Evolutionary conservation across 1,140 invertebrate species (phyloP), one percentile per base, ranked within the genome.

Genomic region (Drosophila fuyamai): DNA sequence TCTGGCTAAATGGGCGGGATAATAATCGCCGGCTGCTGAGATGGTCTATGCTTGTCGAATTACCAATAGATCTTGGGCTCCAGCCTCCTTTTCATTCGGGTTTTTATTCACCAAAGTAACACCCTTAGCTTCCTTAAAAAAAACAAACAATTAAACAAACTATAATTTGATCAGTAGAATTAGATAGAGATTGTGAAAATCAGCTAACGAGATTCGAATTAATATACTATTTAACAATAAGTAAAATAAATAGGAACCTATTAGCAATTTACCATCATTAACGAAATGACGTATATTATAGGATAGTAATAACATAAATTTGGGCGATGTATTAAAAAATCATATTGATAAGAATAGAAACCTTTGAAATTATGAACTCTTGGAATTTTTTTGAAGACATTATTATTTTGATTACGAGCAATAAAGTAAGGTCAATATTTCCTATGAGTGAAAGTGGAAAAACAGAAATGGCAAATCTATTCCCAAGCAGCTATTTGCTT

Each of bases 1-100:
- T 59, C 43, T 50, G 62, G 70, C 70, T 61, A 62, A 74, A 73
- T 62, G 67, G 67, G 56, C 38, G 23, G 51, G 38, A 76, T 65
- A 66, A 66, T 70, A 53, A 70, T 57, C 43, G 41, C 23, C 13
- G 36, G 44, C 18, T 27, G 29, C 27, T 38, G 14, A 55, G 63
- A 27, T 40, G 35, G 35, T 41, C 40, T 66, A 8, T 18, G 40
- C 18, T 14, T 27, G 51, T 46, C 53, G 43, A 57, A 38, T 55
- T 62, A 44, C 29, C 50, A 44, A 35, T 10, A 44, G 40, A 62
- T 62, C 50, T 62, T 40, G 9, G 6, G 47, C 35, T 29, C 10
- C 12, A 38, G 48, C 41, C 55, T 48, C 56, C 35, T 40, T 41
- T 48, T 47, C 43, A 59, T n/a, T 50, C 9, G 10, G 6, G 2